Conservation (phyloP, 2,113 vertebrate genomes). For the Eulemur rufifrons region DNA sequence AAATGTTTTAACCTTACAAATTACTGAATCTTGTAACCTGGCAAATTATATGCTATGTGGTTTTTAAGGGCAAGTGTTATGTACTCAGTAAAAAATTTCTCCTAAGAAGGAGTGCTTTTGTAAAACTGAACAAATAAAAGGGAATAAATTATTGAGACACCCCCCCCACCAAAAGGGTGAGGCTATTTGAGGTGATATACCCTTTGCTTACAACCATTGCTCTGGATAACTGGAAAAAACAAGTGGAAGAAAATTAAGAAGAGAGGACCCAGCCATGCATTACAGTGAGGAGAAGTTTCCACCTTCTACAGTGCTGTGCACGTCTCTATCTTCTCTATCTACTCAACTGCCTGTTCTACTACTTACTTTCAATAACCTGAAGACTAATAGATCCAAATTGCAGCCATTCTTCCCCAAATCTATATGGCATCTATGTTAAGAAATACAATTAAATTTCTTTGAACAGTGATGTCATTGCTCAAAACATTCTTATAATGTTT, state of each 20-base stretch:
- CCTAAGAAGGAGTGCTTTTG: not conserved
- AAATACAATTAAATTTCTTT: not conserved
- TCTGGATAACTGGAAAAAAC: not conserved
- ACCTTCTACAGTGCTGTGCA: too few species aligned
- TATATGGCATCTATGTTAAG: not conserved
- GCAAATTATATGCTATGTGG: not conserved
- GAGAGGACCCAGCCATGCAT: not conserved
- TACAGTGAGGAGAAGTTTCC: not conserved
- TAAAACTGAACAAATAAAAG: constrained; percentile 26
- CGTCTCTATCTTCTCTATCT: not conserved
- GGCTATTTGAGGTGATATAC: not conserved
- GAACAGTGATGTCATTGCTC: not conserved
- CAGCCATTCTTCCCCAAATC: not conserved
- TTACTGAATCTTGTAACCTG: not conserved
- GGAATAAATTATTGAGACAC: not conserved
- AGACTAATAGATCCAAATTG: not conserved
- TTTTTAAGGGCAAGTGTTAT: constrained; percentile 34
- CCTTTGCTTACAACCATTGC: not conserved
- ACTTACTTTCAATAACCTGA: not conserved
- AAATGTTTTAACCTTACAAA: constrained; percentile 39
- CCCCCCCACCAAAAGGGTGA: not conserved
- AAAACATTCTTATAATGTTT: not conserved
- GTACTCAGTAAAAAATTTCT: constrained; percentile 1
- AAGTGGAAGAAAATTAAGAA: not conserved
- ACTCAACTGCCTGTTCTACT: not conserved